A percentile compares a stretch with the other conserved stretches of the same genome.
These are phyloP conservation scores for Hemistola chrysoprasaria DNA, from an alignment of 2,888 invertebrate genomes.

Conservation along the genomic window DNA sequence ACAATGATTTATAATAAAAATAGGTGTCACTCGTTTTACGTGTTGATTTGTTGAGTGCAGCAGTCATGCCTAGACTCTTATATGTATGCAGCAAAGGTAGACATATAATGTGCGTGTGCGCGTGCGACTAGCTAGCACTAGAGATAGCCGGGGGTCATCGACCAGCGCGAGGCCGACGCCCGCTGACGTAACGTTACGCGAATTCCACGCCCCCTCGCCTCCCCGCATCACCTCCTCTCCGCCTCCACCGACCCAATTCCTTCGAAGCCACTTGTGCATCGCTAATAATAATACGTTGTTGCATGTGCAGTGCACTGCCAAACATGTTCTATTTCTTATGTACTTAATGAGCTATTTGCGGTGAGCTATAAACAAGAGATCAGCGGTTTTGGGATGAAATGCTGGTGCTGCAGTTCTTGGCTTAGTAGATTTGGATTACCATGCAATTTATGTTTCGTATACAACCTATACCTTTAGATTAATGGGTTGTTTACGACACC, in stretches of 20 bases:
- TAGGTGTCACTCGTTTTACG: constrained; percentile 8
- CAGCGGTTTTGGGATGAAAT: constrained; percentile 7
- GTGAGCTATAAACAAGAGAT: constrained; percentile 31
- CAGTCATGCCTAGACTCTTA: neutral
- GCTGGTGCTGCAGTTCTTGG: no score
- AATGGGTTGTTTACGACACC: no score
- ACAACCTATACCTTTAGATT: no score
- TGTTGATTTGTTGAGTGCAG: constrained; percentile 2
- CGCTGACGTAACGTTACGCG: constrained; percentile 82
- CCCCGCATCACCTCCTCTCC: constrained; percentile 39
- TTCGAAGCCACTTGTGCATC: constrained; percentile 77
- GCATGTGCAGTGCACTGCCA: constrained; percentile 52
- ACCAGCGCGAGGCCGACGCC: constrained; percentile 76
- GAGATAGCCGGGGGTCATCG: constrained; percentile 78
- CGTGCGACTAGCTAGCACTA: constrained; percentile 63
- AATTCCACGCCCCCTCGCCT: constrained; percentile 63
- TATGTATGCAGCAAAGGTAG: constrained; percentile 7
- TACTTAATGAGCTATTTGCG: constrained; percentile 48
- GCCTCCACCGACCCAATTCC: constrained; percentile 74
- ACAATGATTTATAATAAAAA: constrained; percentile 3
- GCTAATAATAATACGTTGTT: constrained; percentile 73
- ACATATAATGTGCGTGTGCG: constrained; percentile 52
- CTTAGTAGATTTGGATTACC: no score
- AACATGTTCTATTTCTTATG: constrained; percentile 69
- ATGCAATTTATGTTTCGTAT: no score